Base-by-base conservation (phyloP, 2,113 vertebrate genomes). In the Percopsis transmontana region DNA sequence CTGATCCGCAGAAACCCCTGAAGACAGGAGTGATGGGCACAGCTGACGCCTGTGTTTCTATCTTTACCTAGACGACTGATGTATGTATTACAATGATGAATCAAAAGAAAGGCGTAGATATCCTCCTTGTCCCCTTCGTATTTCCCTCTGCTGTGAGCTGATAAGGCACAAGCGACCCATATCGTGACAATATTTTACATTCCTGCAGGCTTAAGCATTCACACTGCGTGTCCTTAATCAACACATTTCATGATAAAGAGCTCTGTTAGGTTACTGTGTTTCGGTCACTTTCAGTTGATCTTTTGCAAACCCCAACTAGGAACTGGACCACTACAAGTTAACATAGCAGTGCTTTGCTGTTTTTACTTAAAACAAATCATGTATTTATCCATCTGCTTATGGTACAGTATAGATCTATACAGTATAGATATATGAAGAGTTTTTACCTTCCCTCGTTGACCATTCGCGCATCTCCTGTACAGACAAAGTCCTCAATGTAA, bases 361-460 rank as follows among this genome's bases (percentile, higher is more conserved):
- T 12, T 15, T 14, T 44, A 12, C 42, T n/a, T n/a, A 7, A 48
- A 48, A 48, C 45, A 2, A 19, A 7, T 15, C 15, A 48, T 48
- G 15, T n/a, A n/a, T n/a, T 48, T 15, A 48, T 48, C 15, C 45
- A 48, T 48, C 16, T 48, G n/a, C n/a, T 48, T n/a, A 48, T n/a
- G 27, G 8, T 48, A n/a, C n/a, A n/a, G 6, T n/a, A 2, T 1
- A 16, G 7, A 5, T 19, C 16, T 16, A 48, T 48, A 16, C 45
- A 48, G 50, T 52, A 18, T 18, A 18, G 55, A 57, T 39, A 50
- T 20, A 16, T 2, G n/a, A n/a, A 20, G 2, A 38, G 27, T 0
- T 75, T 89, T 56, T 52, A 99, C 97, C 97, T 94, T 76, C 91
- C 96, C 86, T 98, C 94, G 0, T 81, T 95, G 84, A 92, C 88